Percentiles rank a stretch among this genome's conserved stretches.
phyloP scores from a whole-genome alignment of 2,888 invertebrate genomes.

The Subacronicta megacephala region DNA sequence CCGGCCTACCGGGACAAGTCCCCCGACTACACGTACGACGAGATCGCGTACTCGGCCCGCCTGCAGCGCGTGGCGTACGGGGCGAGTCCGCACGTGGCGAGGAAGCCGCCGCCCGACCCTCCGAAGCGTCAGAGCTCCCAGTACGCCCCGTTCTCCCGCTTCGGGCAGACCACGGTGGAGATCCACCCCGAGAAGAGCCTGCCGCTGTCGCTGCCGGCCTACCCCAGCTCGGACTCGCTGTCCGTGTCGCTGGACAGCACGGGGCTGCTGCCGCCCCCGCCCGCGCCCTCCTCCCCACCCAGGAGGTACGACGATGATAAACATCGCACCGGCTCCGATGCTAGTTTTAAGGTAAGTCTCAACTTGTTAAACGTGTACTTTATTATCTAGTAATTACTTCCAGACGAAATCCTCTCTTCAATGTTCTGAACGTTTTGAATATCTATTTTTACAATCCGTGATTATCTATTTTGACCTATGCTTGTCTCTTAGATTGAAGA shows the following conservation, averaged over 20 bases:
- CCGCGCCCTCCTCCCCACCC: slow-evolving; percentile 91
- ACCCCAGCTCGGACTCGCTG: slow-evolving; percentile 91
- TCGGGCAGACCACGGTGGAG: slow-evolving; percentile 90
- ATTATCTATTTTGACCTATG: too few species aligned
- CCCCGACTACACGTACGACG: slow-evolving; percentile 85
- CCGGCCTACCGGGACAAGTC: slow-evolving; percentile 83
- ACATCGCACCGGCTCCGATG: slow-evolving; percentile 93
- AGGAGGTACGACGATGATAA: slow-evolving; percentile 82
- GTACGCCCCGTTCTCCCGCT: slow-evolving; percentile 85
- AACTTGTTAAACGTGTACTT: too few species aligned
- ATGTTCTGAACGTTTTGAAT: too few species aligned
- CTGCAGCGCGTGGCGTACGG: slow-evolving; percentile 89
- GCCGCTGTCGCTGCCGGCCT: slow-evolving; percentile 90
- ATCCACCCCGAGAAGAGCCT: slow-evolving; percentile 89
- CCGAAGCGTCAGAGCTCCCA: slow-evolving; percentile 92
- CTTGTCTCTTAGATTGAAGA: too few species aligned
- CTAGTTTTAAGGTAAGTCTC: slow-evolving; percentile 93
- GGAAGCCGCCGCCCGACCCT: slow-evolving; percentile 95
- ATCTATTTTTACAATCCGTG: too few species aligned
- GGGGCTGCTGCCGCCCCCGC: slow-evolving; percentile 91
- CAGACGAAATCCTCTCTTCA: too few species aligned
- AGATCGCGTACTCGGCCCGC: slow-evolving; percentile 84
- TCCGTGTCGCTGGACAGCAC: slow-evolving; percentile 91
- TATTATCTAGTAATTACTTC: too few species aligned
- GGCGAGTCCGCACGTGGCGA: slow-evolving; percentile 93